A percentile compares a stretch with the other conserved stretches of the same genome.
phyloP scores from a whole-genome alignment of 1,140 invertebrate genomes.

The Habropoda laboriosa region DNA sequence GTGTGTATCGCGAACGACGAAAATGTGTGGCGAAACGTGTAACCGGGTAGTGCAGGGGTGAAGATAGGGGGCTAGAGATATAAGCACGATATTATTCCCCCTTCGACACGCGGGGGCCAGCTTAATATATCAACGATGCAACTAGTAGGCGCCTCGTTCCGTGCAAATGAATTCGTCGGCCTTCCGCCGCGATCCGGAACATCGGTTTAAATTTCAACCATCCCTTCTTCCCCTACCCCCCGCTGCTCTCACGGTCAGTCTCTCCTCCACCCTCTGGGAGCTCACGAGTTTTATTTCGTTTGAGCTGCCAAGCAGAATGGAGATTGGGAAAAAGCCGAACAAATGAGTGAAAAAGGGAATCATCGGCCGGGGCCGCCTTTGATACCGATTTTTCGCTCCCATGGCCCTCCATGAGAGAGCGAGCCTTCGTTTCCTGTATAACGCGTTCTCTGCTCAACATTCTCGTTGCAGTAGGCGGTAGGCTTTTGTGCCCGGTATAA shows the following conservation, averaged over 20 bases:
- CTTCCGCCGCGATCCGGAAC: conserved; percentile 20
- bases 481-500: not conserved
- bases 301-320: conserved; percentile 6
- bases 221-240: too few relatives aligned
- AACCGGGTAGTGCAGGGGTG: not conserved
- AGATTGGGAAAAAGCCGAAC: conserved; percentile 2
- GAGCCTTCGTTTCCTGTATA: conserved; percentile 7
- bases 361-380: conserved; percentile 24
- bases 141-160: conserved; percentile 32
- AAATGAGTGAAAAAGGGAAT: conserved; percentile 11
- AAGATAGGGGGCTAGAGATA: not conserved
- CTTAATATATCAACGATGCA: conserved; percentile 45
- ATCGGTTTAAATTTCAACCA: conserved; percentile 33
- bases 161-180: conserved; percentile 32
- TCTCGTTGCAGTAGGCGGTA: not conserved
- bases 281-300: conserved; percentile 24
- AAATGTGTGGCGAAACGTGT: not conserved
- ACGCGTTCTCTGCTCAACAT: not conserved
- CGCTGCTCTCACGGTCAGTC: too few relatives aligned
- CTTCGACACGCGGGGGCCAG: not conserved
- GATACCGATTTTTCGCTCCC: conserved; percentile 35
- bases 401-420: not conserved
- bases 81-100: conserved; percentile 10
- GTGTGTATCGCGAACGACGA: not conserved
- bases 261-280: too few relatives aligned